Base-by-base conservation (phyloP, 2,113 vertebrate genomes). In the Porphyrio hochstetteri region DNA sequence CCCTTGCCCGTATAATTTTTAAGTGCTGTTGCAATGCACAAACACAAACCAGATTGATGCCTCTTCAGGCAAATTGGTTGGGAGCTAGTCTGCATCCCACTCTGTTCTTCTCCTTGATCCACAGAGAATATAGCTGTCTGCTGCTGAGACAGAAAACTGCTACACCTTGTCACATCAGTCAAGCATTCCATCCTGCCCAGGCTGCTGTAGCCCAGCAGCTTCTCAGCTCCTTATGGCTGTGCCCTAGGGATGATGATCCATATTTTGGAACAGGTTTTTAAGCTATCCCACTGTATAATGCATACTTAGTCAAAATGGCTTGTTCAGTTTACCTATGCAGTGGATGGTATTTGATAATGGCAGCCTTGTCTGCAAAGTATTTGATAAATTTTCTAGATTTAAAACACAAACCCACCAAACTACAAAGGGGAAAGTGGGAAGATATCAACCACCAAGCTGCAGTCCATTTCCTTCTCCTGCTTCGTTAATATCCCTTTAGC, bases 261-360 rank as follows among this genome's bases (percentile, higher is more conserved):
- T 11, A 29, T 25, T 91, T 71, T 36, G 18, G 68, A 57, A 40
- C 6, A 5, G 3, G 4, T 4, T 81, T 86, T 95, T 15, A 40
- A 46, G 25, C 50, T 29, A 20, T 46, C n/a, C 55, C 28, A 15
- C 8, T 3, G 7, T 46, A 29, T 23, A 33, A 27, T 19, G 56
- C 29, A n/a, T 14, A 40, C 9, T 72, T 4, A 1, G 31, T 27
- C 64, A 40, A 76, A 90, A 40, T 36, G 4, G 2, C 33, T 44
- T 16, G 5, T 33, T n/a, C 31, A 11, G 42, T 50, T 84, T 78
- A 59, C 52, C 52, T 31, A 7, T 0, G 0, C 0, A 5, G 16
- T 0, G 7, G 60, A 14, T 40, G 3, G 44, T 19, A 46, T 46
- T 46, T 46, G 44, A 46, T 46, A 46, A 18, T 46, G 44, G 17